Base-by-base conservation (phyloP, 35 echinoderm and acorn worm species). In the Anneissia japonica region DNA sequence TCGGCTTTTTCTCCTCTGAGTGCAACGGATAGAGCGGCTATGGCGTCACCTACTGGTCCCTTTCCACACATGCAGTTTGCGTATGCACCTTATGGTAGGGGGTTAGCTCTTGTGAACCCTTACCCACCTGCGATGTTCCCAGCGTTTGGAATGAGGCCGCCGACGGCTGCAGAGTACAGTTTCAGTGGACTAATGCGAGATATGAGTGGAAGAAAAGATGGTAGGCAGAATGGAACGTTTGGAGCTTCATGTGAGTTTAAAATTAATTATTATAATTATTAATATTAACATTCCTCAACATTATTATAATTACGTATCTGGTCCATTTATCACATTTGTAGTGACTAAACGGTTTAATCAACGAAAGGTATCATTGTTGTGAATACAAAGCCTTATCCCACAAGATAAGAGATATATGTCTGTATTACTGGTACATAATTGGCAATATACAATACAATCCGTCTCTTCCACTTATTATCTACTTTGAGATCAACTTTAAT, bases 1-100 rank as follows among this genome's bases (percentile, higher is more conserved):
- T 99, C 96, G 21, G 96, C 96, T 38, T 99, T 99, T 81, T 99
- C 96, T 3, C 96, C 96, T 17, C 77, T 99, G 46, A 84, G 86
- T 23, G 37, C 91, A 26, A 79, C 87, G 45, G 92, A 89, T 37
- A 91, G 92, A 80, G 74, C 89, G 7, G 81, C 84, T 5, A 82
- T 90, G 39, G 46, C 92, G 32, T 92, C 90, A 23, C 85, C 91
- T 4, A 82, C 88, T 30, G 83, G 92, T 6, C 55, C 74, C 34
- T 78, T 90, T 41, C 96, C 96, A 19, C 79, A 88, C 32, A 83
- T 99, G 74, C 64, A 92, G n/a, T 87, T 99, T 26, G 92, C 96
- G 0, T 99, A 99, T 83, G 89, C 96, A 31, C 92, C 96, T 0
- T 93, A 99, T 86, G 89, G 89, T 19, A 76, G 96, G 34, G 96